phyloP scores from a whole-genome alignment of 2,888 invertebrate species.

The Euphydryas editha region DNA sequence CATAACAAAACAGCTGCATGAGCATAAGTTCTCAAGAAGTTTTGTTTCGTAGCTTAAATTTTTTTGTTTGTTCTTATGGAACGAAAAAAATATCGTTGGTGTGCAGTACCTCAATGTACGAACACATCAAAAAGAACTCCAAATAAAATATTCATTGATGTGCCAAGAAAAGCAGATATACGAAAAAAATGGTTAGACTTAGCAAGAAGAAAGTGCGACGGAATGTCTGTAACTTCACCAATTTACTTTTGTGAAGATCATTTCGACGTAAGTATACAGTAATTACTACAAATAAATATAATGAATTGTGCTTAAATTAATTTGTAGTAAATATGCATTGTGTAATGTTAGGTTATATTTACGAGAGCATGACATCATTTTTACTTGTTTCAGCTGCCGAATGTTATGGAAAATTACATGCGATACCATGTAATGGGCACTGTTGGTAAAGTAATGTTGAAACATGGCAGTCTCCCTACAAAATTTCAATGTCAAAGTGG shows the following conservation, averaged over 20 bases:
- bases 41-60: too few relatives aligned
- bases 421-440: constrained; percentile 28
- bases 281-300: neutral
- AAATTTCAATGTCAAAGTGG: constrained; percentile 16
- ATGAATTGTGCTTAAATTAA: neutral
- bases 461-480: constrained; percentile 5
- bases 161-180: neutral
- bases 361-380: neutral
- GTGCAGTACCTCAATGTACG: constrained; percentile 1
- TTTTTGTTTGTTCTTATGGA: neutral
- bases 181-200: neutral
- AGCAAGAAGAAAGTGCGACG: neutral
- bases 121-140: constrained; percentile 1
- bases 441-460: constrained; percentile 26
- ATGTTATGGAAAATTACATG: constrained; percentile 35
- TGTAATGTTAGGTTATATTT: neutral
- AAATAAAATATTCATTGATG: constrained; percentile 4
- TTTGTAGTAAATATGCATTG: neutral
- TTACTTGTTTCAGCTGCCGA: constrained; percentile 25
- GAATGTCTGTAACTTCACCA: neutral
- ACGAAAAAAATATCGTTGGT: constrained; percentile 2
- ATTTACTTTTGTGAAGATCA: constrained; percentile 14
- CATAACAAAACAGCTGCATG: too few relatives aligned
- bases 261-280: constrained; percentile 1
- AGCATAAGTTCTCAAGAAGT: too few relatives aligned